A percentile compares a stretch with the other conserved stretches of the same genome.
Conservation (phyloP, 2,888 invertebrate genomes). For the Cotesia congregata region DNA sequence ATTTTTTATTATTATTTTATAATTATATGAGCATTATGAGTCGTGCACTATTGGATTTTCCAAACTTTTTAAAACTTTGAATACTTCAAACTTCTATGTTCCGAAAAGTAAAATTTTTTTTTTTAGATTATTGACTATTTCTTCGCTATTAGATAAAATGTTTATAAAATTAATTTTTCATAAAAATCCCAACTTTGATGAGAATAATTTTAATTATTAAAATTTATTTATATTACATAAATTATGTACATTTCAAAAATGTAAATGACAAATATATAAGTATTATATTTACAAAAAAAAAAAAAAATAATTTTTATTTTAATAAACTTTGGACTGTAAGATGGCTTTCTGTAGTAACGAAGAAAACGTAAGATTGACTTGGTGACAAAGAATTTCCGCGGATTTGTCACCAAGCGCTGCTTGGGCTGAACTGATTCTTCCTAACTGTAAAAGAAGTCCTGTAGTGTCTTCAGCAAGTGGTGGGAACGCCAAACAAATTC, state of each 20-base stretch:
- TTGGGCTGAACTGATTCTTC: slow-evolving; percentile 87
- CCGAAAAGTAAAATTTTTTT: no score
- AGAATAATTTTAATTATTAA: not conserved
- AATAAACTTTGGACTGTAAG: slow-evolving; percentile 70
- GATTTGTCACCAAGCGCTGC: slow-evolving; percentile 78
- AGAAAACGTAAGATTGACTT: slow-evolving; percentile 69
- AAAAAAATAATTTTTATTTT: slow-evolving; percentile 19
- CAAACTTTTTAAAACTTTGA: no score
- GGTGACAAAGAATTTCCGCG: slow-evolving; percentile 65
- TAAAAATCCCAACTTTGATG: not conserved
- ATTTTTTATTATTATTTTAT: no score
- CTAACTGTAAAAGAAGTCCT: slow-evolving; percentile 86
- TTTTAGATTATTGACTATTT: no score
- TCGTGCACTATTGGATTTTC: no score
- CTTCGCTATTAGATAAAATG: no score
- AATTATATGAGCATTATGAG: no score
- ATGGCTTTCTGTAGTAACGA: slow-evolving; percentile 69
- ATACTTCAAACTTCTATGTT: no score
- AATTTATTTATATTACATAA: slow-evolving; percentile 28
- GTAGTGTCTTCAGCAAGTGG: slow-evolving; percentile 91
- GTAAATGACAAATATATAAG: not conserved
- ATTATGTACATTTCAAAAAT: not conserved
- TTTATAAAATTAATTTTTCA: no score
- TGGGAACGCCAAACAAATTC: slow-evolving; percentile 93
- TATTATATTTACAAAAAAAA: slow-evolving; percentile 1